These are phyloP conservation scores for Ferdinandea cuprea DNA, from an alignment of 2,888 invertebrate species.

Conservation along the genomic window DNA sequence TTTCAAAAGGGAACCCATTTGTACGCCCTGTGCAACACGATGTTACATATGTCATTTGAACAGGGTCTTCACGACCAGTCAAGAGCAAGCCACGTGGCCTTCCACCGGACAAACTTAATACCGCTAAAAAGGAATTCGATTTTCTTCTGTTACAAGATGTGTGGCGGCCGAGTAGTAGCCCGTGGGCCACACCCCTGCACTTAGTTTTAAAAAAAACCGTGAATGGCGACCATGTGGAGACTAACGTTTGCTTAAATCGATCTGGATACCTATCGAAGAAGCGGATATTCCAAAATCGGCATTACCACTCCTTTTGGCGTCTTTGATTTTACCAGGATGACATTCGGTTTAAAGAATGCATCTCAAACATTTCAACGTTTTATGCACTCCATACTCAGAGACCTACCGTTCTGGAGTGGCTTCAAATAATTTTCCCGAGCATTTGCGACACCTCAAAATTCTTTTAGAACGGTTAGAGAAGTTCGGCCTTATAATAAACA, in stretches of 20 bases:
- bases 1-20: background rate
- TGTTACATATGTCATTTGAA: background rate
- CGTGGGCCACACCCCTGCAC: background rate
- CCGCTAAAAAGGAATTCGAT: conserved; percentile 6
- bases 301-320: conserved; percentile 2
- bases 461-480: conserved; percentile 50
- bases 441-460: conserved; percentile 50
- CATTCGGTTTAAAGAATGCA: background rate
- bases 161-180: background rate
- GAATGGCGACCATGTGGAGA: background rate
- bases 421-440: conserved; percentile 57
- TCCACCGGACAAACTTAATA: background rate
- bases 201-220: background rate
- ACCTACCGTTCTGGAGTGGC: conserved; percentile 30
- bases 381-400: background rate
- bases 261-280: background rate
- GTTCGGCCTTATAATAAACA: conserved; percentile 73
- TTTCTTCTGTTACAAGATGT: background rate
- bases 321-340: conserved; percentile 5
- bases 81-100: background rate
- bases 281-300: background rate
- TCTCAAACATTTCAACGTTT: conserved; percentile 3
- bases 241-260: background rate
- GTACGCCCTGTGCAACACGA: background rate
- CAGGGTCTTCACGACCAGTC: background rate